Conservation (phyloP, 1,140 invertebrate genomes). For the Araneus ventricosus region DNA sequence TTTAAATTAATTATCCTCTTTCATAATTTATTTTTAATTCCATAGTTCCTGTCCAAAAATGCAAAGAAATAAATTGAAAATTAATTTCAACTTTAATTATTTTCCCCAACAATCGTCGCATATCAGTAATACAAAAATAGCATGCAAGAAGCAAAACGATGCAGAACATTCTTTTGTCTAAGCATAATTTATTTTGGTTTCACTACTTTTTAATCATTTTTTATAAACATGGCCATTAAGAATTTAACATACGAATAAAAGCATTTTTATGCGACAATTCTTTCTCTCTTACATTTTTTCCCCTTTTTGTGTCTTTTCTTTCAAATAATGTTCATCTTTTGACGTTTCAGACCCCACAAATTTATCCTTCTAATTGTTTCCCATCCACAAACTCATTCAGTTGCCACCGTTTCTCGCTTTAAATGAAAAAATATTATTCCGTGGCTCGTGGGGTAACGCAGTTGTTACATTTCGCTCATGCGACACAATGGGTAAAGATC, state of each 20-base stretch:
- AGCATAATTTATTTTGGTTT: too few species aligned
- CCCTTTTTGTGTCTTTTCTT: background rate
- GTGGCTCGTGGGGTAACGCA: background rate
- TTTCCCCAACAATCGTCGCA: too few species aligned
- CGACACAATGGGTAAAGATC: background rate
- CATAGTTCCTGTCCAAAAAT: too few species aligned
- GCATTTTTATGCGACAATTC: background rate
- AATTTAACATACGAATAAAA: background rate
- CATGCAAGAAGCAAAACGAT: too few species aligned
- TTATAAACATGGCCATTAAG: background rate
- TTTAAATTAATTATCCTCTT: too few species aligned
- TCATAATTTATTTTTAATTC: too few species aligned
- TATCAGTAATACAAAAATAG: too few species aligned
- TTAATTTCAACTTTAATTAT: too few species aligned
- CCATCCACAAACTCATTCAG: background rate
- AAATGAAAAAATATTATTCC: slow-evolving; percentile 21
- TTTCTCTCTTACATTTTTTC: background rate
- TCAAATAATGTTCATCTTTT: background rate
- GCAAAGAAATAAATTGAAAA: too few species aligned
- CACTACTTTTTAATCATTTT: too few species aligned
- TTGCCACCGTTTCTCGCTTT: background rate
- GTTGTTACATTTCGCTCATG: background rate
- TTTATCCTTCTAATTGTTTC: background rate
- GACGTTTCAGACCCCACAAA: background rate
- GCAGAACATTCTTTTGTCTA: too few species aligned